Percentiles rank a stretch among this genome's conserved stretches.
phyloP scores from a whole-genome alignment of 2,888 invertebrate genomes.

The Eupeodes latifasciatus region DNA sequence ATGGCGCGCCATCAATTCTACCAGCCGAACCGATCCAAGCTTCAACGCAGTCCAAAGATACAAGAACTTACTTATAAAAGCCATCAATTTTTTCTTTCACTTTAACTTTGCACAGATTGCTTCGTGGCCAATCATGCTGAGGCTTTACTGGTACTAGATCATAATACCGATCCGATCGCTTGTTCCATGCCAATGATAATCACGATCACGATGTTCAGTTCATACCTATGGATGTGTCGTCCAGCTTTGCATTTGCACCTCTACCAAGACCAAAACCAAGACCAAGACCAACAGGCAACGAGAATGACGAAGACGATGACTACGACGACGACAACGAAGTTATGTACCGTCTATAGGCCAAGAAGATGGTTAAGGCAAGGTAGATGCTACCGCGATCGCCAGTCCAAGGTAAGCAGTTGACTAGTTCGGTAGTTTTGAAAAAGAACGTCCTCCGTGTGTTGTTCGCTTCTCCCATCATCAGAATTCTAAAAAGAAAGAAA shows the following conservation, averaged over 20 bases:
- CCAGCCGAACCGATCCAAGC: not conserved
- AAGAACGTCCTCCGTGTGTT: constrained; percentile 61
- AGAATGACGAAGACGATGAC: too few relatives aligned
- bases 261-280: constrained; percentile 25
- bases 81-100: constrained; percentile 65
- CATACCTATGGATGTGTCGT: constrained; percentile 46
- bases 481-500: constrained; percentile 48
- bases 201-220: constrained; percentile 50
- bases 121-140: constrained; percentile 63
- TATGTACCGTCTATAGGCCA: constrained; percentile 27
- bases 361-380: constrained; percentile 82
- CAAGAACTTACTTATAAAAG: constrained; percentile 43
- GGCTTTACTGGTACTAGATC: constrained; percentile 38
- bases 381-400: constrained; percentile 81
- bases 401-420: constrained; percentile 83
- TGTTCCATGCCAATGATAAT: constrained; percentile 57
- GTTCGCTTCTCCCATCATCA: constrained; percentile 3
- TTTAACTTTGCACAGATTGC: constrained; percentile 60
- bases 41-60: constrained; percentile 9
- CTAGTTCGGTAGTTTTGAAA: constrained; percentile 80
- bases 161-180: constrained; percentile 55
- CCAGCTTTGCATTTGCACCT: constrained; percentile 59
- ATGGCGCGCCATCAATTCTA: constrained; percentile 41
- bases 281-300: not conserved
- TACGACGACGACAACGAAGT: not conserved